Conservation (phyloP, 2,797 vertebrate genomes). For the Ceyx erithaca region DNA sequence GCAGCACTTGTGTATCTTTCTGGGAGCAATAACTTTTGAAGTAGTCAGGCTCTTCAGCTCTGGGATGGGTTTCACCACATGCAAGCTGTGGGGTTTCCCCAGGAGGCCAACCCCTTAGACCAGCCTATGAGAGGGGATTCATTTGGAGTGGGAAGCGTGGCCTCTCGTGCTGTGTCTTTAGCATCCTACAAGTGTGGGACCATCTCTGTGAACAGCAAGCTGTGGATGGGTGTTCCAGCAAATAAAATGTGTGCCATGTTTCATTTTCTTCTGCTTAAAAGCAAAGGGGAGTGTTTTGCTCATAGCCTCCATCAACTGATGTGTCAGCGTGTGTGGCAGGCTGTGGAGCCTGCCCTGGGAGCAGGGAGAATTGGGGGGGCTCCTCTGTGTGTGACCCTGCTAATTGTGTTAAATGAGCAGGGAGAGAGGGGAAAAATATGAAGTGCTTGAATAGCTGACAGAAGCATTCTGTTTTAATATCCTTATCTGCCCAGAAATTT, state of each 20-base stretch:
- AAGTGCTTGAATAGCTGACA: background rate
- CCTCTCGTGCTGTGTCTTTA: background rate
- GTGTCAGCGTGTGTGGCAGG: background rate
- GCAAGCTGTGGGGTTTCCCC: background rate
- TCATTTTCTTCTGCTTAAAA: background rate
- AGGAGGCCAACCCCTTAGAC: background rate
- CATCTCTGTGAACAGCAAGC: background rate
- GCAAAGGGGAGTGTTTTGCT: background rate
- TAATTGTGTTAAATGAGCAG: background rate
- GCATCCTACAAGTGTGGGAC: accelerated
- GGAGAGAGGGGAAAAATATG: background rate
- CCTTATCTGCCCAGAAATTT: background rate
- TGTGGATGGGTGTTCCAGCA: background rate
- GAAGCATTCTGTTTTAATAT: background rate
- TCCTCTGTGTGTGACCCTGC: background rate
- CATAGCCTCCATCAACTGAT: accelerated
- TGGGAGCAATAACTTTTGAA: background rate
- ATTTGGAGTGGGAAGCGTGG: background rate
- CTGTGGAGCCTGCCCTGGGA: background rate
- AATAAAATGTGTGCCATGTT: accelerated
- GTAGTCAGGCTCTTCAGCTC: background rate
- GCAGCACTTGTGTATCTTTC: background rate
- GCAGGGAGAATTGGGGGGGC: accelerated
- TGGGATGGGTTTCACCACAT: accelerated
- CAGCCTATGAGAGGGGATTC: background rate